A percentile compares a stretch with the other conserved stretches of the same genome.
These are phyloP conservation scores for Diadromus collaris DNA, from an alignment of 2,888 invertebrate genomes.

Conservation along the genomic window DNA sequence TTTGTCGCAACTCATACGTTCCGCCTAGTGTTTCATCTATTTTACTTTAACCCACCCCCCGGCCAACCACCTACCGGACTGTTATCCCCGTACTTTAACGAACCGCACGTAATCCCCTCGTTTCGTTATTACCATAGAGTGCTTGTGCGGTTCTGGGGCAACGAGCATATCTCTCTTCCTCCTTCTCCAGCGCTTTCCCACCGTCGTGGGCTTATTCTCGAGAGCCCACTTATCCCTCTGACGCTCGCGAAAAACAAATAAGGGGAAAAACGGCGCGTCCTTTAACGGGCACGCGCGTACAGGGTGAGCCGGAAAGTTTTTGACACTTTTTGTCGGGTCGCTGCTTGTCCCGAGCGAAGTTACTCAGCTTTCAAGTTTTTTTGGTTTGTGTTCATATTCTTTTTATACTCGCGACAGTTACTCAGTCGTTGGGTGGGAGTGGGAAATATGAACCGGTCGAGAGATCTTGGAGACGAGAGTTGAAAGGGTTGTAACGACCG, in stretches of 20 bases:
- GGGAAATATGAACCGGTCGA: not conserved
- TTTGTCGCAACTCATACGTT: slow-evolving; percentile 4
- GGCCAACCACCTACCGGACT: not conserved
- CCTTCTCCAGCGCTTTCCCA: not conserved
- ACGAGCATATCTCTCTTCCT: not conserved
- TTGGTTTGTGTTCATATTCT: not conserved
- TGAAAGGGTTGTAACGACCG: too few relatives aligned
- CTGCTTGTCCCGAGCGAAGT: too few relatives aligned
- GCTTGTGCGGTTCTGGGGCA: slow-evolving; percentile 37
- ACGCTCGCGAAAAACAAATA: slow-evolving; percentile 26
- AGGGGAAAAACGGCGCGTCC: slow-evolving; percentile 1
- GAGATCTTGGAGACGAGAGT: too few relatives aligned
- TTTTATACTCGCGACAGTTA: too few relatives aligned
- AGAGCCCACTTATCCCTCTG: slow-evolving; percentile 27
- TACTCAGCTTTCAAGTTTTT: too few relatives aligned
- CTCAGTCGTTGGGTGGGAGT: too few relatives aligned
- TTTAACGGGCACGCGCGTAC: slow-evolving; percentile 1
- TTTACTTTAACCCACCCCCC: slow-evolving; percentile 22
- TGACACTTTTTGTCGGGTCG: too few relatives aligned
- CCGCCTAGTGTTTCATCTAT: slow-evolving; percentile 14
- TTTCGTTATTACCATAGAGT: slow-evolving; percentile 51
- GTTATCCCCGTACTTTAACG: slow-evolving; percentile 36
- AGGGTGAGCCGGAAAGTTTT: too few relatives aligned
- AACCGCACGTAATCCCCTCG: slow-evolving; percentile 49
- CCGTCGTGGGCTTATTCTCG: slow-evolving; percentile 27